Conservation (phyloP, 2,888 invertebrate genomes). For the Seira musarum region DNA sequence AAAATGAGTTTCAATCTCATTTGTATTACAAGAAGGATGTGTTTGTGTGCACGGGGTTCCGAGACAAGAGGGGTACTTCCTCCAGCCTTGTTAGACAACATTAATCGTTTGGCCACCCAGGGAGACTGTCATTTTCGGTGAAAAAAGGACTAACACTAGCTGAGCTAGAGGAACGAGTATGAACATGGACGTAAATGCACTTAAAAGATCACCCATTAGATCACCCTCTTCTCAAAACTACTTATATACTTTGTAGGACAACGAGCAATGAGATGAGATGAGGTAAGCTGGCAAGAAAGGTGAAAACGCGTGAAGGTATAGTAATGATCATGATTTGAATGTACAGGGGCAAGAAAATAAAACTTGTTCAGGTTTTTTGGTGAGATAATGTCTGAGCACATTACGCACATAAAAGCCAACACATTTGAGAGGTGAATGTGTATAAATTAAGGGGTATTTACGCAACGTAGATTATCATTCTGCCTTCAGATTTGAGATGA, state of each 20-base stretch:
- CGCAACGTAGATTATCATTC: neutral
- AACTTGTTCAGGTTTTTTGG: neutral
- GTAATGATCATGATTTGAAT: constrained; percentile 38
- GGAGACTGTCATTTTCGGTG: constrained; percentile 69
- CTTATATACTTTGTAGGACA: neutral
- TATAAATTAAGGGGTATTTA: neutral
- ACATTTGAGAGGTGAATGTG: neutral
- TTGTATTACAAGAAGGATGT: constrained; percentile 47
- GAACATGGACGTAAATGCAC: constrained; percentile 46
- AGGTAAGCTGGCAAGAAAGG: constrained; percentile 16
- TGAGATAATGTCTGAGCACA: neutral
- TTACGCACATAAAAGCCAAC: neutral
- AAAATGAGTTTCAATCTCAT: constrained; percentile 48
- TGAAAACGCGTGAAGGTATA: constrained; percentile 47
- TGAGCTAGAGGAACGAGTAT: constrained; percentile 31
- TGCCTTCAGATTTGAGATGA: too few relatives aligned
- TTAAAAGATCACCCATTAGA: neutral
- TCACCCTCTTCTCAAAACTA: neutral
- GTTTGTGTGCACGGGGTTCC: constrained; percentile 51
- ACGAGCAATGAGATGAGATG: neutral
- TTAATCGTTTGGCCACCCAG: constrained; percentile 70
- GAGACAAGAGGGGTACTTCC: constrained; percentile 60
- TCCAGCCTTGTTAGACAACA: constrained; percentile 70
- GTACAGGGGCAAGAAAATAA: neutral
- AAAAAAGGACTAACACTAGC: constrained; percentile 64